phyloP scores from a whole-genome alignment of 2,113 vertebrate genomes.

The Dicentrarchus labrax region DNA sequence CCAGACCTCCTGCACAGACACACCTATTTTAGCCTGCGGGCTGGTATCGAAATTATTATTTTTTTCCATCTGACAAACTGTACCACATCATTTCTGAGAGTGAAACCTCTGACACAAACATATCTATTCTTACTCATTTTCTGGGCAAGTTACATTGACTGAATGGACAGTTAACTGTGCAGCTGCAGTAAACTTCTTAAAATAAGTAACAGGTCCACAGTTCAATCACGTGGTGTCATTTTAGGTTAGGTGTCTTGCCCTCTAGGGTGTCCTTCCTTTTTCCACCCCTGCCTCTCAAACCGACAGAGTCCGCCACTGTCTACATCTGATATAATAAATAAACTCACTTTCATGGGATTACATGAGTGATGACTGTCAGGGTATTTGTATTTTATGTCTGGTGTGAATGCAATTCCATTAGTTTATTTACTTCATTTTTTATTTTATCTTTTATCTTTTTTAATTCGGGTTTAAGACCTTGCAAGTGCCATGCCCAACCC shows the following conservation, averaged over 20 bases:
- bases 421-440: not conserved
- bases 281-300: too few species aligned
- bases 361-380: not conserved
- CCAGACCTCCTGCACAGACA: not conserved
- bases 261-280: too few species aligned
- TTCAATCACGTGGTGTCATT: not conserved
- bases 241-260: not conserved
- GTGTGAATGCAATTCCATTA: not conserved
- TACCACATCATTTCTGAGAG: not conserved
- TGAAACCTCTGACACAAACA: conserved; percentile 26
- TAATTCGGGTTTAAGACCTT: not conserved
- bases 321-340: not conserved
- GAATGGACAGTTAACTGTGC: not conserved
- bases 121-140: not conserved
- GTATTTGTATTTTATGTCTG: not conserved
- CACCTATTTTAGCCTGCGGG: not conserved
- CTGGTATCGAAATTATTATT: not conserved
- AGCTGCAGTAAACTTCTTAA: conserved; percentile 15
- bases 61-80: not conserved
- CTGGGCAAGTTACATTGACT: not conserved
- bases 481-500: not conserved
- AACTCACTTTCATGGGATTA: not conserved
- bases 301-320: not conserved
- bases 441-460: not conserved
- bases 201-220: not conserved